phyloP scores from a whole-genome alignment of 2,113 vertebrate genomes.

The Morone chrysops region DNA sequence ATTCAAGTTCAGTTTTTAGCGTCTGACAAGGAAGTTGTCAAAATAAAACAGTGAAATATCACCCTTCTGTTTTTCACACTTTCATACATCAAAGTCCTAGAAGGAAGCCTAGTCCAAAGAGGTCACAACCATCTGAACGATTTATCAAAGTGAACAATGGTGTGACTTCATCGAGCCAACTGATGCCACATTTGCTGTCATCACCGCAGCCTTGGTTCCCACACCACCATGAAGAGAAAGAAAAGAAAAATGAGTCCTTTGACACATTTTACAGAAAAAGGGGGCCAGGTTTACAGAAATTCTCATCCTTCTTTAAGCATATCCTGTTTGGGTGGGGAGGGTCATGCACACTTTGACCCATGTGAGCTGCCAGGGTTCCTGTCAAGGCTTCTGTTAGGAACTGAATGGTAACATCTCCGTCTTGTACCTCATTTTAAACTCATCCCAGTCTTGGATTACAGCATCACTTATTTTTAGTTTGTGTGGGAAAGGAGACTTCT shows the following conservation, averaged over 20 bases:
- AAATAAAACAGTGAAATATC: slow-evolving; percentile 29
- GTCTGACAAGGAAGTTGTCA: slow-evolving; percentile 61
- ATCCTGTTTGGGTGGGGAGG: slow-evolving; percentile 79
- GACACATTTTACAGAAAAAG: slow-evolving; percentile 74
- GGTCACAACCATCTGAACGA: slow-evolving; percentile 68
- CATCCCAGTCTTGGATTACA: slow-evolving; percentile 19
- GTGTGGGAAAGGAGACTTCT: background rate
- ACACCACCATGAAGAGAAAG: slow-evolving; percentile 63
- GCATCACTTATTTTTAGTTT: slow-evolving; percentile 33
- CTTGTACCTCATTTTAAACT: slow-evolving; percentile 40
- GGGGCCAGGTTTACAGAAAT: slow-evolving; percentile 62
- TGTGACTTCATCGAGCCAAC: slow-evolving; percentile 68
- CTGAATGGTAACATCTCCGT: slow-evolving; percentile 44
- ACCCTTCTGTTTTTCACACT: slow-evolving; percentile 61
- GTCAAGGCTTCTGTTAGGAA: slow-evolving; percentile 71
- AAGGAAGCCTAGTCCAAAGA: slow-evolving; percentile 63
- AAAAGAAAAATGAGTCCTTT: slow-evolving; percentile 73
- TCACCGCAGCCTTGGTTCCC: slow-evolving; percentile 81
- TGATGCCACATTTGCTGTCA: slow-evolving; percentile 69
- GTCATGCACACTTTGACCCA: slow-evolving; percentile 68
- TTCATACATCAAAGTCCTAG: slow-evolving; percentile 73
- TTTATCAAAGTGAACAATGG: slow-evolving; percentile 82
- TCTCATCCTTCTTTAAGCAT: slow-evolving; percentile 72
- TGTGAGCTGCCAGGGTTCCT: slow-evolving; percentile 76
- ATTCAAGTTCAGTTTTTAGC: slow-evolving; percentile 34